Percentiles rank a stretch among this genome's conserved stretches.
Evolutionary conservation across 2,113 vertebrate genomes (phyloP).

Genomic region (Sinocyclocheilus anophthalmus): DNA sequence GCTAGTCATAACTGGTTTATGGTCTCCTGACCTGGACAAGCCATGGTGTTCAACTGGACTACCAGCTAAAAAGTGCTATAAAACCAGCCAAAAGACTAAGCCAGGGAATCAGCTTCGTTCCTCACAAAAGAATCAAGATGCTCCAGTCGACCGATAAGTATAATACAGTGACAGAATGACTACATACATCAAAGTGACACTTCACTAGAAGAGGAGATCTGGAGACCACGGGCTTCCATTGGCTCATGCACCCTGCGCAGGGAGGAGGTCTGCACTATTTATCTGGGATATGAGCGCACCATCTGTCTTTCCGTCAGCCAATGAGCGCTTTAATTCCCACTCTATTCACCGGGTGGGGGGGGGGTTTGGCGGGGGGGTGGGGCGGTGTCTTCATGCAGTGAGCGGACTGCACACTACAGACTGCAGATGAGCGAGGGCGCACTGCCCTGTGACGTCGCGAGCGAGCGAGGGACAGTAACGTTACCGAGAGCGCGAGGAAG

Average conservation of each 20-base stretch:
- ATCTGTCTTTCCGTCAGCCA: slow-evolving; percentile 64
- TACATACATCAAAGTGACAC: slow-evolving; percentile 65
- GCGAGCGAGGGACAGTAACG: slow-evolving; percentile 51
- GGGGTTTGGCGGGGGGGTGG: too few species aligned
- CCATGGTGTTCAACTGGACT: background rate
- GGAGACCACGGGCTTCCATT: slow-evolving; percentile 49
- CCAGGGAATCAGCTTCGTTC: slow-evolving; percentile 8
- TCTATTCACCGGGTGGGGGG: slow-evolving; percentile 46
- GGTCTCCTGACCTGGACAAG: background rate
- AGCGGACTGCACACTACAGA: slow-evolving; percentile 43
- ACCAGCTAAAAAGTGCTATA: background rate
- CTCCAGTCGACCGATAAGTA: slow-evolving; percentile 46
- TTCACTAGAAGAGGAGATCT: slow-evolving; percentile 38
- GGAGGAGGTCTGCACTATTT: slow-evolving; percentile 61
- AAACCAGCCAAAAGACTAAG: background rate
- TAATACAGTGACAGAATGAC: slow-evolving; percentile 53
- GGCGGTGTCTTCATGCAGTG: slow-evolving; percentile 43
- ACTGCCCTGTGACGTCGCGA: slow-evolving; percentile 64
- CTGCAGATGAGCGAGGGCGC: slow-evolving; percentile 42
- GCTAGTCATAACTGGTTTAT: background rate
- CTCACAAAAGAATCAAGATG: slow-evolving; percentile 45
- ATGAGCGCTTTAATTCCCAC: slow-evolving; percentile 58
- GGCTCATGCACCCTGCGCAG: slow-evolving; percentile 37
- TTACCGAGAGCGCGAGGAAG: slow-evolving; percentile 43
- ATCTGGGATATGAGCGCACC: slow-evolving; percentile 53